Evolutionary conservation across 2,888 invertebrate genomes (phyloP), one percentile per base, ranked within the genome.

Genomic region (Nesidiocoris tenuis): DNA sequence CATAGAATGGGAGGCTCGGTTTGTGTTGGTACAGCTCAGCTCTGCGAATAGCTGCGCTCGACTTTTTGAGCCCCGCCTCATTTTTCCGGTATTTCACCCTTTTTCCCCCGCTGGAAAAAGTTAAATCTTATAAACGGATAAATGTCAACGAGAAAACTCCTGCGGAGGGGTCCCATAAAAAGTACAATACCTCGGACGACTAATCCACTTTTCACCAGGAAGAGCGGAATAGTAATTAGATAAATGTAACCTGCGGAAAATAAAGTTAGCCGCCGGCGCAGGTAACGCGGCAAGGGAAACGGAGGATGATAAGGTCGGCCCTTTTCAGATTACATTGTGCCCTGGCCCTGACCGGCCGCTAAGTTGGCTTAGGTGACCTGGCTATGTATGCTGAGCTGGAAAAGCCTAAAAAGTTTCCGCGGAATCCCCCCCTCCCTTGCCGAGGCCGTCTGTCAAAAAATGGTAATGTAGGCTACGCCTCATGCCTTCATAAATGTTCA

Each of bases 181-280:
- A 66, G 66, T 66, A 66, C 66, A 66, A 66, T 54, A 39, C 39
- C 39, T 39, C 39, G 39, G 39, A 39, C 39, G 66, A 25, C 54
- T 66, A 66, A 66, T 25, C 39, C 66, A 54, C 39, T 66, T 66
- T 66, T 66, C 39, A 25, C 18, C 66, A 1, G 66, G 54, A 39
- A 39, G 2, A 25, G 17, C 66, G 9, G 39, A 17, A 54, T 54
- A 19, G 24, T 66, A 66, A 66, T 66, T 66, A 54, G 39, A 66
- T 66, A 66, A 66, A 66, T 54, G 66, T 66, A 18, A 66, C 66
- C 2, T 16, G n/a, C 25, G 54, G 19, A 18, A 64, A 66, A 66
- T 66, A 17, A 54, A 66, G 23, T 65, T 65, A 24, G 39, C 39
- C 12, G 3, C 39, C 5, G 39, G 12, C 5, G 12, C 3, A 39